These are phyloP conservation scores for Platyrinchus mystaceus DNA, from an alignment of 2,797 vertebrate genomes.

Conservation along the genomic window DNA sequence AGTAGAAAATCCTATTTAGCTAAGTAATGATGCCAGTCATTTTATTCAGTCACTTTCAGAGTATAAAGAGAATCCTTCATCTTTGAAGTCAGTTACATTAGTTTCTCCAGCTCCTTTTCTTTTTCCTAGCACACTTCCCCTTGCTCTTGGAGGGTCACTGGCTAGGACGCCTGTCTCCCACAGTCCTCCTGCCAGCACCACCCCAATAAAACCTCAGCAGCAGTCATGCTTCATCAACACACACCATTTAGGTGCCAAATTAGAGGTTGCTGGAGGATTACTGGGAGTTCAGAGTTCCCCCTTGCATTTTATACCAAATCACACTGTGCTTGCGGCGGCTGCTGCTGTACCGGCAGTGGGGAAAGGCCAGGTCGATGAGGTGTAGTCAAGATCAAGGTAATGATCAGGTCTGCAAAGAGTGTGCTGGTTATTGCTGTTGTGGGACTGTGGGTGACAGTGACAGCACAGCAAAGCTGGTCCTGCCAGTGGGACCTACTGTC, in stretches of 20 bases:
- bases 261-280: neutral
- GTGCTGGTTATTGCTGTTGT: neutral
- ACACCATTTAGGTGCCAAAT: neutral
- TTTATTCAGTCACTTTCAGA: neutral
- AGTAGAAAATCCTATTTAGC: conserved; percentile 7
- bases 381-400: neutral
- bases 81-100: neutral
- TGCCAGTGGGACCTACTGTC: neutral
- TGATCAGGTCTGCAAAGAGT: neutral
- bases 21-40: neutral
- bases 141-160: neutral
- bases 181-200: neutral
- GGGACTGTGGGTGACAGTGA: neutral
- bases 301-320: neutral
- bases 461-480: neutral
- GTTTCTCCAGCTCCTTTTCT: neutral
- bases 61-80: neutral
- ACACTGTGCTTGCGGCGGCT: fast-evolving
- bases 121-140: neutral
- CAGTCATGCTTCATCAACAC: neutral
- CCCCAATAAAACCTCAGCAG: neutral
- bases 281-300: neutral
- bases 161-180: neutral
- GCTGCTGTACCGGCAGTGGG: neutral
- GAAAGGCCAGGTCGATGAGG: neutral